Evolutionary conservation across 2,888 invertebrate genomes (phyloP).

Genomic region (Eueremaeus valkanovi): DNA sequence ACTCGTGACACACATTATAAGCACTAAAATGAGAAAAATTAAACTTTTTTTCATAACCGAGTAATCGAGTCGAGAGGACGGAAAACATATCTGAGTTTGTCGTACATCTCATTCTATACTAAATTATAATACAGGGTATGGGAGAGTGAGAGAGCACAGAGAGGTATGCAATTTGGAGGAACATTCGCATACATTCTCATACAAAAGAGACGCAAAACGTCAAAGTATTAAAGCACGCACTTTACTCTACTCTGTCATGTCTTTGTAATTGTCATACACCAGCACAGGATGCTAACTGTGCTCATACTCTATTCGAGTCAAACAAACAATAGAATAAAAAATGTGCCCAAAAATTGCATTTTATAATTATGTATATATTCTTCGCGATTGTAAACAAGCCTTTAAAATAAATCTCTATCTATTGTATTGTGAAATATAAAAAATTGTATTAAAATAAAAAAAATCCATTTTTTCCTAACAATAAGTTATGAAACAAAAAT

Average conservation of each 20-base stretch:
- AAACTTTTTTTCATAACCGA: background rate
- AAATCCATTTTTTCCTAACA: background rate
- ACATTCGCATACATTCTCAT: background rate
- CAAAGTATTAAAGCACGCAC: conserved; percentile 8
- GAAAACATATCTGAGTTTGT: too few species aligned
- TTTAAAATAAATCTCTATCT: background rate
- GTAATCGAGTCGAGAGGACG: background rate
- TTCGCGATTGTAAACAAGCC: background rate
- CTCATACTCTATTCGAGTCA: too few species aligned
- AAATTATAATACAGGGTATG: background rate
- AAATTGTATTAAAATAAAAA: background rate
- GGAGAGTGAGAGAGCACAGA: too few species aligned
- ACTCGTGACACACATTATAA: conserved; percentile 20
- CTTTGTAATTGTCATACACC: background rate
- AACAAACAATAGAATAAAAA: background rate
- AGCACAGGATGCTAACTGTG: background rate
- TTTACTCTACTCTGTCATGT: background rate
- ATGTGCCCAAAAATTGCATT: background rate
- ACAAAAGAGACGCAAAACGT: background rate
- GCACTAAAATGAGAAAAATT: background rate
- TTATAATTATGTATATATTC: background rate
- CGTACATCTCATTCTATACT: background rate
- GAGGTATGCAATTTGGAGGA: background rate
- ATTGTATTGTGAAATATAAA: background rate
- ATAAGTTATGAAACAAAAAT: background rate